These are phyloP conservation scores for Leuciscus waleckii DNA, from an alignment of 2,797 vertebrate species.

Conservation along the genomic window DNA sequence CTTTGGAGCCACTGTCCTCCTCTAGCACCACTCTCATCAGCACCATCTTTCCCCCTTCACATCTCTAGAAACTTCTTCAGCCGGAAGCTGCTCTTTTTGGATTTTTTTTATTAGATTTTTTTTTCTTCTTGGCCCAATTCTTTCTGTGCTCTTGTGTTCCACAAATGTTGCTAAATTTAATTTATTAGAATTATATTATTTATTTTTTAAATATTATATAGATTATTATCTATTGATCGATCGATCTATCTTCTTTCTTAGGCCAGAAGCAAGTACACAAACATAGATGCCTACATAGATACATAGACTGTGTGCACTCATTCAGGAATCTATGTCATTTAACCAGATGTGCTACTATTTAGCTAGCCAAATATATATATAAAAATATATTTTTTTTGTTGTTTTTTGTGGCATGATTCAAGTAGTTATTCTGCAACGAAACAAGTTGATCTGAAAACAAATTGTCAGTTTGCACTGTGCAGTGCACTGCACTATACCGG, in stretches of 20 bases:
- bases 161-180: neutral
- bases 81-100: neutral
- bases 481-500: no score
- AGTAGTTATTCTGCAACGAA: neutral
- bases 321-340: no score
- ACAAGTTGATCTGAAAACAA: neutral
- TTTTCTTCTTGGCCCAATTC: neutral
- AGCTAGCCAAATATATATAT: neutral
- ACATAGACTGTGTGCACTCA: no score
- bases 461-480: neutral
- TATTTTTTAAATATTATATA: no score
- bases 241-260: neutral
- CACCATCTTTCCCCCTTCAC: neutral
- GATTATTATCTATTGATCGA: neutral
- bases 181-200: no score
- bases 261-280: no score
- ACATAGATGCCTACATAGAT: no score
- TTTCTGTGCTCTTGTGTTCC: neutral
- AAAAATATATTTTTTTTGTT: no score
- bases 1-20: slow-evolving; percentile 26
- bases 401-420: neutral
- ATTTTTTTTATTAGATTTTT: neutral
- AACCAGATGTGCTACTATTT: neutral
- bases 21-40: neutral
- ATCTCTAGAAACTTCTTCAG: neutral